These are phyloP conservation scores for Paraplagusia blochii DNA, from an alignment of 2,113 vertebrate genomes.

Conservation along the genomic window DNA sequence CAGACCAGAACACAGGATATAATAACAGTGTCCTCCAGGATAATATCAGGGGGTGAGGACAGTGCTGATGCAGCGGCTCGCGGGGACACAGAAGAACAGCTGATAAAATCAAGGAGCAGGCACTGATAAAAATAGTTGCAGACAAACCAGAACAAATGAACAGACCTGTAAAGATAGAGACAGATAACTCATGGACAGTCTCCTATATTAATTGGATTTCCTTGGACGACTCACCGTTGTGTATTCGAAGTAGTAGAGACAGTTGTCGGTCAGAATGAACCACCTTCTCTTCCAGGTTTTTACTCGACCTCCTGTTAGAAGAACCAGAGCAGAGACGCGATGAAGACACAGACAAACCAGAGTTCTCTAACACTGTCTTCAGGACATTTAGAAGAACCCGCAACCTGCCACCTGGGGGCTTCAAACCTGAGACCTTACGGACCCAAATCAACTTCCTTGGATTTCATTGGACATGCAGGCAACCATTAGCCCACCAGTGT, in stretches of 20 bases:
- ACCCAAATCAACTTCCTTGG: too few species aligned
- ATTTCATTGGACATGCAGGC: too few species aligned
- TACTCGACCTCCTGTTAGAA: conserved; percentile 78
- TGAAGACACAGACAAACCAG: conserved; percentile 41
- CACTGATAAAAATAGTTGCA: not conserved
- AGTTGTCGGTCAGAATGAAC: conserved; percentile 96
- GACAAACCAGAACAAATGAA: not conserved
- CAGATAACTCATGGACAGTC: too few species aligned
- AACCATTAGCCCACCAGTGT: too few species aligned
- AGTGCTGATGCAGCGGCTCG: conserved; percentile 54
- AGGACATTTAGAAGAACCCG: too few species aligned
- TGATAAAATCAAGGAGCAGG: conserved; percentile 12
- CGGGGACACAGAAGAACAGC: conserved; percentile 28
- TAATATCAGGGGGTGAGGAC: conserved; percentile 55
- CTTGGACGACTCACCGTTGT: conserved; percentile 84
- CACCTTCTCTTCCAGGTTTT: conserved; percentile 95
- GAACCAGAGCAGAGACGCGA: conserved; percentile 40
- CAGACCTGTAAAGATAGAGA: too few species aligned
- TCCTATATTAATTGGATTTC: too few species aligned
- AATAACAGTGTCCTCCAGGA: conserved; percentile 58
- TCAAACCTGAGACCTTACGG: too few species aligned
- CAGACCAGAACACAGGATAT: conserved; percentile 53
- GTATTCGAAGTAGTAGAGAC: conserved; percentile 96
- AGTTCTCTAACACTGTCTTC: too few species aligned
- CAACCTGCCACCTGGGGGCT: too few species aligned